Evolutionary conservation across 2,113 vertebrate species (phyloP), one percentile per base, ranked within the genome.

Genomic region (Puma concolor): DNA sequence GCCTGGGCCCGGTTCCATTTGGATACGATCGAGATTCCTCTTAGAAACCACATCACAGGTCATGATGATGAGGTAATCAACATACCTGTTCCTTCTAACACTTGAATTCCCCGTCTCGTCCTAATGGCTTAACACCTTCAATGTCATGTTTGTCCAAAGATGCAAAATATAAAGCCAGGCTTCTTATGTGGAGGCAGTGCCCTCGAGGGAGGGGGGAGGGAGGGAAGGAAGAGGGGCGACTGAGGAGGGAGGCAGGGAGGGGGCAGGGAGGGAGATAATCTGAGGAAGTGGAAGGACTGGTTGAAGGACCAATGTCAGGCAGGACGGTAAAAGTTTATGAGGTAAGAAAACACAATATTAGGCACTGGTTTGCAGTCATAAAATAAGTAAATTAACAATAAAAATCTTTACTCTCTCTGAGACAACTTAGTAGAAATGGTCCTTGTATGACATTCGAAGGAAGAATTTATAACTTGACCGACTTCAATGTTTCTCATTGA

Each of bases 221-320:
- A 16, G 11, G 77, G 4, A 0, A 11, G 36, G 36, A 2, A 12
- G 25, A n/a, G n/a, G 19, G 14, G 50, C 4, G 7, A 29, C 0
- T 31, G 12, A 4, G 8, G 25, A 1, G 4, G 6, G 15, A 38
- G 2, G 10, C 7, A 4, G 12, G 1, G 10, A 4, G 13, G 5
- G 11, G 19, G 25, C 33, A 38, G 57, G 8, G 60, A 50, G 50
- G 9, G 11, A 80, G n/a, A 27, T 0, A 31, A 21, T 54, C 0
- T 3, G 17, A 79, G 54, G 54, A 8, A 41, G 8, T 5, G 6
- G 5, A 5, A 48, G 60, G 48, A 16, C 50, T 12, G 38, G 31
- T 31, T 19, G 21, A 23, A 66, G 27, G 52, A 54, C 27, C 21
- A 8, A 17, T 1, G 36, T 50, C 41, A 71, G 8, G 1, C 27